phyloP scores from a whole-genome alignment of 2,113 vertebrate genomes.

The Orycteropus afer region DNA sequence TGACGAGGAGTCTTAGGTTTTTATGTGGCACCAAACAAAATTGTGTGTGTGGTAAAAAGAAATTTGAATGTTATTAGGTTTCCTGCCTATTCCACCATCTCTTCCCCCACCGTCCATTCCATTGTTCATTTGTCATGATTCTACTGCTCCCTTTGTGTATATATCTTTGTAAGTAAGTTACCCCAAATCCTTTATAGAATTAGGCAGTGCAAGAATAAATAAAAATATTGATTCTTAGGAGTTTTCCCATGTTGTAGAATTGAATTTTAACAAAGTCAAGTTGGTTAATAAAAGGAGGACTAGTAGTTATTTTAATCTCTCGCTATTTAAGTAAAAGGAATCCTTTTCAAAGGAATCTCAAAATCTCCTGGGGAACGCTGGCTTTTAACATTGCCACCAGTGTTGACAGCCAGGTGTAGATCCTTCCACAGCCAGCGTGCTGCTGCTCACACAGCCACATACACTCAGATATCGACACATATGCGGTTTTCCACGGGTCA shows the following conservation, averaged over 20 bases:
- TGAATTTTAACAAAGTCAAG: background rate
- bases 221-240: background rate
- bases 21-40: accelerated
- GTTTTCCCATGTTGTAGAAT: background rate
- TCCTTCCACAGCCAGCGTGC: accelerated
- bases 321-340: background rate
- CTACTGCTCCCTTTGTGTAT: background rate
- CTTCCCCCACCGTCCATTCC: accelerated
- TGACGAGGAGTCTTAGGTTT: background rate
- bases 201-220: background rate
- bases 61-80: accelerated
- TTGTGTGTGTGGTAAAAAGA: accelerated
- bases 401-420: accelerated
- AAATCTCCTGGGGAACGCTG: background rate
- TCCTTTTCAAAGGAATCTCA: background rate
- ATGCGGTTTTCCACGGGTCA: background rate
- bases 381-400: too few species aligned
- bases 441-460: accelerated
- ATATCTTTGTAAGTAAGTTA: background rate
- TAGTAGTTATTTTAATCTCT: background rate
- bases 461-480: accelerated
- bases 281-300: background rate
- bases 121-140: too few species aligned
- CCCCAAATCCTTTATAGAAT: background rate
- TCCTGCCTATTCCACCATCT: accelerated